Base-by-base conservation (phyloP, 2,888 invertebrate species). In the Drosophila kanekoi region DNA sequence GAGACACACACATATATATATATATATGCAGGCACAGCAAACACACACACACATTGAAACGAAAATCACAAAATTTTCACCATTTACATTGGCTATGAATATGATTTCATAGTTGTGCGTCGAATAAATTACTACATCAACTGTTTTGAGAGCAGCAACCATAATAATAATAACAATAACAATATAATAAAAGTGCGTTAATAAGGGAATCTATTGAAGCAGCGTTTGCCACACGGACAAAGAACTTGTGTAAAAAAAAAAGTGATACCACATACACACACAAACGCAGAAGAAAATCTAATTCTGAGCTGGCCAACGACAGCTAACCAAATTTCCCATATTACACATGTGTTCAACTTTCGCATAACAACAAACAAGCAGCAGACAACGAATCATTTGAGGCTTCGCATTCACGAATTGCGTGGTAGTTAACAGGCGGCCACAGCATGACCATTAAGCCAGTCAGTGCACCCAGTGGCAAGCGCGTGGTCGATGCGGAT, bases 401-500 rank as follows among this genome's bases (percentile, higher is more conserved):
- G 52, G 45, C 51, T 47, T 40, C 28, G 16, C 23, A 18, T 13
- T 28, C 3, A 33, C 13, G 14, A 20, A 35, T 62, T 75, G 54
- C 51, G 58, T 69, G 58, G 47, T 54, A 56, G 53, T 23, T 59
- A 16, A 32, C 35, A 14, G 41, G 43, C 35, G 41, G 43, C 35
- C 45, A 38, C 72, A 44, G 53, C 60, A 92, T 92, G 92, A 92
- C 92, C 52, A 92, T 92, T 60, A 92, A 92, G 81, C 92, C 92
- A 64, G 85, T 92, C 18, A 84, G 81, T 69, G 82, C 89, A 43
- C 88, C 89, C 13, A 67, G 81, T n/a, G 82, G 85, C 49, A 91
- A 90, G 56, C 90, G 91, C 57, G 85, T 68, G 41, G 85, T 77
- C 35, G 85, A 88, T 51, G 61, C 76, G 32, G 89, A 88, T 52